Evolutionary conservation across 1,140 invertebrate species (phyloP), one percentile per base, ranked within the genome.

Genomic region (Goniozus legneri): DNA sequence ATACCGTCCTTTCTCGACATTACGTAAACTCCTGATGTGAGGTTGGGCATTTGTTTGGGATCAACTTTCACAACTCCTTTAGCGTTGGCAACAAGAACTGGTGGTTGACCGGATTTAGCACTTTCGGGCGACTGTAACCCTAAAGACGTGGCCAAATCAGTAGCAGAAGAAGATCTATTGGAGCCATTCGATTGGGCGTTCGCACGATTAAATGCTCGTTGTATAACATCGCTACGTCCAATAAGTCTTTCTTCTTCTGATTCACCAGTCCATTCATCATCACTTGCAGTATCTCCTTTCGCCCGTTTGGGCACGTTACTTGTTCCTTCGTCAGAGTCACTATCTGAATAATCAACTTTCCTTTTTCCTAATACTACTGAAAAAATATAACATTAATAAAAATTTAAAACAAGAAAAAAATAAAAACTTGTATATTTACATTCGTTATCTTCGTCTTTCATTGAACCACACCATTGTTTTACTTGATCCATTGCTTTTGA

Each of bases 401-500:
- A 18, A 16, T 27, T 31, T 15, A 41, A 41, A 15, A 27, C 8
- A 22, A 8, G 20, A 30, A 8, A 39, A 31, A 20, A 13, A 27
- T 15, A 27, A 46, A 24, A 13, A 8, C 3, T 13, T 43, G 33
- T 19, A 39, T 34, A 59, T 65, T 47, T 60, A 74, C 71, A 3
- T 35, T 76, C 71, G 46, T 68, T 66, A 18, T 82, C 79, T 42
- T 77, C 74, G n/a, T 85, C 83, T 18, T 81, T 83, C 68, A 81
- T 82, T 6, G 79, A 78, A 13, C 85, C 85, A 64, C 84, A 86
- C 88, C 88, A 91, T 48, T 84, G 82, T 61, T 89, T 90, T n/a
- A 91, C 88, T 68, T 89, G 85, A 71, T 88, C 84, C 72, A 89
- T 78, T 1, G 87, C 88, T 57, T 87, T 87, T 30, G 84, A 85